Base-by-base conservation (phyloP, 1,140 invertebrate species). In the Drosophila eugracilis region DNA sequence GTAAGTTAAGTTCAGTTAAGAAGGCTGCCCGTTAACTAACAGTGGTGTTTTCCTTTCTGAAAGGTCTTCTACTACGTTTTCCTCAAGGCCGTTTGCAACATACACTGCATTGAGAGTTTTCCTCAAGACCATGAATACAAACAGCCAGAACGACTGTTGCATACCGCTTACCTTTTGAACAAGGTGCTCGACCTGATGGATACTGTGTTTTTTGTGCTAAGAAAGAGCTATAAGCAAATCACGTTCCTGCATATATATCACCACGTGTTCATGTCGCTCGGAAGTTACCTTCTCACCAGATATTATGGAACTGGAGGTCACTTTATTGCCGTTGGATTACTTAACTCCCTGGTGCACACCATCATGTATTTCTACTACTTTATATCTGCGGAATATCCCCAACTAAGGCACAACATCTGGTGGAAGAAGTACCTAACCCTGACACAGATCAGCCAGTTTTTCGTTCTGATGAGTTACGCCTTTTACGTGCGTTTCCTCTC, bases 181-280 rank as follows among this genome's bases (percentile, higher is more conserved):
- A 89, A 90, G 28, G 39, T 86, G 1, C 14, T 94, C 0, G 95
- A 96, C 81, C 92, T 96, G 0, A 28, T 95, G 1, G 95, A 96
- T 66, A 96, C 95, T 7, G 93, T 98, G 34, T 97, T 98, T 91
- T 97, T 98, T 90, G 93, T 97, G 7, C 91, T 98, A 10, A 93
- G 96, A n/a, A 97, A 98, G 91, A 98, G 97, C 81, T 93, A 95
- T 48, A 94, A 94, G 49, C 96, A 98, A 88, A 92, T 97, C 15
- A 95, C 95, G 10, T 96, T 97, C 79, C 93, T 98, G 1, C 97
- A 98, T 76, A 94, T 98, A 0, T 97, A 97, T 90, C 97, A 98
- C 90, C 97, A 98, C 89, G 92, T 95, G 7, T 94, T 79, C 22
- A 78, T 85, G 63, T 39, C 42, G 0, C 0, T 42, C 0, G 52